Evolutionary conservation across 2,888 invertebrate species (phyloP).

Genomic region (Syrphus vitripennis): DNA sequence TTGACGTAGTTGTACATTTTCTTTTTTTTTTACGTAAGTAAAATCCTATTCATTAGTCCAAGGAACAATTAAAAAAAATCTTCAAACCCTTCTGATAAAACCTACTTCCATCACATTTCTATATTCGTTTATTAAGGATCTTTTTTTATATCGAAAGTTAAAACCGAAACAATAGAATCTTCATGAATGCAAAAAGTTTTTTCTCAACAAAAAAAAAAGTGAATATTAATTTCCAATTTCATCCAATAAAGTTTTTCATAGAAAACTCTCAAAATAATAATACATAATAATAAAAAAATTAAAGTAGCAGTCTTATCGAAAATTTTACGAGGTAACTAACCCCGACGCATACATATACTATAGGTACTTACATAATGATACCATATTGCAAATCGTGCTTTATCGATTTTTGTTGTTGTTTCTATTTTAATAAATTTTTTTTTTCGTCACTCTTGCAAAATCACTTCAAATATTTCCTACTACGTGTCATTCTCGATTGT

Average conservation of each 20-base stretch:
- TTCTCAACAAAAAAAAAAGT: neutral
- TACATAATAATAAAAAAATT: neutral
- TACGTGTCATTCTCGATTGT: conserved; percentile 27
- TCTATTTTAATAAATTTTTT: neutral
- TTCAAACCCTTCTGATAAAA: too few species aligned
- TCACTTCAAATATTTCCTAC: conserved; percentile 13
- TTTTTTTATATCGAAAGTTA: neutral
- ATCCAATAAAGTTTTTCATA: neutral
- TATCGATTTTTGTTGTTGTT: conserved; percentile 37
- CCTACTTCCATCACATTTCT: too few species aligned
- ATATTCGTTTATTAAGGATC: too few species aligned
- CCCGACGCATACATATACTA: neutral
- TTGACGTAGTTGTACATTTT: too few species aligned
- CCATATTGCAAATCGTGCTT: conserved; percentile 34
- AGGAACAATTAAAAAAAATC: too few species aligned
- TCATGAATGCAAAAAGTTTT: neutral
- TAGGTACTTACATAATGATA: neutral
- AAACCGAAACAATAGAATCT: neutral
- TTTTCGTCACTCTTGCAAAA: conserved; percentile 10
- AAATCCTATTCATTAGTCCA: too few species aligned
- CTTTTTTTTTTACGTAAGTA: too few species aligned
- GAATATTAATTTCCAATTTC: neutral
- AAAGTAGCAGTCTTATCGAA: neutral
- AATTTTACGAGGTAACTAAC: conserved; percentile 31
- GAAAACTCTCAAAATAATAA: neutral